Percentiles rank a stretch among this genome's conserved stretches.
phyloP scores from a whole-genome alignment of 2,113 vertebrate species.

The Mirza zaza region DNA sequence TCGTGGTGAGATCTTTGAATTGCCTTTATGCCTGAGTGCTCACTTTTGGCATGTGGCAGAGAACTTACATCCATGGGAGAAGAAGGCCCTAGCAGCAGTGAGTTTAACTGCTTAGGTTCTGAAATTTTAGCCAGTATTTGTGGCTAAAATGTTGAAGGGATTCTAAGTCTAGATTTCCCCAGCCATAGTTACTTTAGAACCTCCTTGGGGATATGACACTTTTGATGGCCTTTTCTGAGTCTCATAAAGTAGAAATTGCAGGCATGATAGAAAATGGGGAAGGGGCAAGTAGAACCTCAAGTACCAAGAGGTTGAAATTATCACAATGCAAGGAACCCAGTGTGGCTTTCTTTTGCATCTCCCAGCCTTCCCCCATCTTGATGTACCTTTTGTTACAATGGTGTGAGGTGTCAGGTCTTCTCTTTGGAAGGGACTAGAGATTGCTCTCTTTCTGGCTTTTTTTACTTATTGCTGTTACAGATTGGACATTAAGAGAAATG shows the following conservation, averaged over 20 bases:
- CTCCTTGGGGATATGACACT: not conserved
- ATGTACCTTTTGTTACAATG: not conserved
- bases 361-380: not conserved
- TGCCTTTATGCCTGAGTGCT: not conserved
- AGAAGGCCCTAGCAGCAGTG: not conserved
- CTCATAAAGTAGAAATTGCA: not conserved
- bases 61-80: not conserved
- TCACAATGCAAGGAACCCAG: not conserved
- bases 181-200: not conserved
- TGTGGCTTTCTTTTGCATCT: not conserved
- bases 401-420: not conserved
- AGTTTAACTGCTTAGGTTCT: not conserved
- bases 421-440: slow-evolving; percentile 27
- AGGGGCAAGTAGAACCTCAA: not conserved
- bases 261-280: not conserved
- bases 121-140: not conserved
- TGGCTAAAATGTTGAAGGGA: not conserved
- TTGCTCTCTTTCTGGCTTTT: slow-evolving; percentile 28
- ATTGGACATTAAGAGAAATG: slow-evolving; percentile 27
- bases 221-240: not conserved
- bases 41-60: not conserved
- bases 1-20: not conserved
- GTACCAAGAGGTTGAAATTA: not conserved
- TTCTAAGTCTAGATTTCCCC: not conserved
- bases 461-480: slow-evolving; percentile 37